Evolutionary conservation across 2,888 invertebrate species (phyloP).

Genomic region (Mythimna impura): DNA sequence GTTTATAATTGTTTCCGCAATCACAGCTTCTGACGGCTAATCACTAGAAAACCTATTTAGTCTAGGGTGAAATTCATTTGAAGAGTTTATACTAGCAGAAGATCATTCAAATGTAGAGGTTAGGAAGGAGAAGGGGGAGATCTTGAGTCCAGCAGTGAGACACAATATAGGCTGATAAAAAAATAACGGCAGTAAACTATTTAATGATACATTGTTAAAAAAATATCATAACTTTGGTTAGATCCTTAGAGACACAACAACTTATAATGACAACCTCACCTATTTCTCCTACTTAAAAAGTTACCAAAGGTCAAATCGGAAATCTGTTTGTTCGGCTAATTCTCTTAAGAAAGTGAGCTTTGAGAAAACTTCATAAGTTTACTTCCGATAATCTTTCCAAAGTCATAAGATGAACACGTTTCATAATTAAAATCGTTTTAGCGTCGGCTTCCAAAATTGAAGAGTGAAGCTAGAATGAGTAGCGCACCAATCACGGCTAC

Average conservation of each 20-base stretch:
- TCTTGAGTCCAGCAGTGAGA: too few relatives aligned
- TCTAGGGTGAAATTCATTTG: slow-evolving; percentile 32
- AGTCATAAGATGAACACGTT: slow-evolving; percentile 28
- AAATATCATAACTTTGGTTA: neutral
- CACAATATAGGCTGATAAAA: too few relatives aligned
- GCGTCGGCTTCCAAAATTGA: slow-evolving; percentile 23
- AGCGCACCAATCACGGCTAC: slow-evolving; percentile 62
- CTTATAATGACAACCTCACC: neutral
- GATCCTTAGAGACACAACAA: slow-evolving; percentile 4
- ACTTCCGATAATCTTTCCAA: slow-evolving; percentile 33
- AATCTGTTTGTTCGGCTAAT: slow-evolving; percentile 25
- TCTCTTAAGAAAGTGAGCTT: slow-evolving; percentile 41
- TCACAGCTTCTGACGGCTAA: slow-evolving; percentile 54
- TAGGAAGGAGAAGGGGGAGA: too few relatives aligned
- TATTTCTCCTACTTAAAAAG: slow-evolving; percentile 32
- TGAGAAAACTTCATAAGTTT: slow-evolving; percentile 27
- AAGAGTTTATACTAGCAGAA: neutral
- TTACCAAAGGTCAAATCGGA: slow-evolving; percentile 30
- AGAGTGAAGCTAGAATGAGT: slow-evolving; percentile 24
- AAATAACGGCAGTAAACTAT: neutral
- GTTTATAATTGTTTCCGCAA: slow-evolving; percentile 75
- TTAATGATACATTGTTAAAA: neutral
- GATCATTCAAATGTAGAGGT: too few relatives aligned
- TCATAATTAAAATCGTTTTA: slow-evolving; percentile 37
- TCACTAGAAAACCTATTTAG: slow-evolving; percentile 46